A percentile compares a stretch with the other conserved stretches of the same genome.
phyloP scores from a whole-genome alignment of 2,113 vertebrate genomes.

The Cyanoramphus novaezelandiae region DNA sequence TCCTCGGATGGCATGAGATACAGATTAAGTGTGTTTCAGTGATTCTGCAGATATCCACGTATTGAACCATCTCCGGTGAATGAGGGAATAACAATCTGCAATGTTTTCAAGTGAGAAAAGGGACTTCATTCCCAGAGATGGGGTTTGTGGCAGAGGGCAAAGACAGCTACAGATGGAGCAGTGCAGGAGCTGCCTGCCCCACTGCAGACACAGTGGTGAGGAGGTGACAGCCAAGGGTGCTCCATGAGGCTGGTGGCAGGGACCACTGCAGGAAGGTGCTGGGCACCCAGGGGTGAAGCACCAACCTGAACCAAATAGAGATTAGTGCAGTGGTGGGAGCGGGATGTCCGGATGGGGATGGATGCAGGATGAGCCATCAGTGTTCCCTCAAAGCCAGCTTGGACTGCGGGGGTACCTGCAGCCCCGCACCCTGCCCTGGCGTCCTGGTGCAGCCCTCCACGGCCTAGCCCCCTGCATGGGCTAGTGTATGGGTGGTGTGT shows the following conservation, averaged over 20 bases:
- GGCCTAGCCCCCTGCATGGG: background rate
- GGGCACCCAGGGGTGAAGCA: background rate
- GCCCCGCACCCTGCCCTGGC: background rate
- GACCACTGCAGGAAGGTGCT: background rate
- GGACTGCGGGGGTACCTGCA: background rate
- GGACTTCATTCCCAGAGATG: accelerated
- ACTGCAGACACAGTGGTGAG: background rate
- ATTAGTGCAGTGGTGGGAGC: background rate
- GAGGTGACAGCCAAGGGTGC: background rate
- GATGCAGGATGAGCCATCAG: accelerated
- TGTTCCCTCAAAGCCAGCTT: background rate
- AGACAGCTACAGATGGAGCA: accelerated
- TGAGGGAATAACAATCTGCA: background rate
- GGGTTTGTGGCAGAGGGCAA: background rate
- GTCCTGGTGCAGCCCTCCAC: background rate
- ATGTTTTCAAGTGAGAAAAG: background rate
- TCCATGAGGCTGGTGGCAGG: background rate
- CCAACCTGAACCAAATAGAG: background rate
- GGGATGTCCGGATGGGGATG: accelerated
- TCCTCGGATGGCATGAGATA: background rate
- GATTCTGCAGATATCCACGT: background rate
- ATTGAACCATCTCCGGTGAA: background rate
- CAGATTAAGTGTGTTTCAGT: accelerated
- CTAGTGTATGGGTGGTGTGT: background rate
- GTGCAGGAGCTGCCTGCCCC: too few species aligned